Conservation (phyloP, 2,888 invertebrate genomes). For the Morinoia aosen region DNA sequence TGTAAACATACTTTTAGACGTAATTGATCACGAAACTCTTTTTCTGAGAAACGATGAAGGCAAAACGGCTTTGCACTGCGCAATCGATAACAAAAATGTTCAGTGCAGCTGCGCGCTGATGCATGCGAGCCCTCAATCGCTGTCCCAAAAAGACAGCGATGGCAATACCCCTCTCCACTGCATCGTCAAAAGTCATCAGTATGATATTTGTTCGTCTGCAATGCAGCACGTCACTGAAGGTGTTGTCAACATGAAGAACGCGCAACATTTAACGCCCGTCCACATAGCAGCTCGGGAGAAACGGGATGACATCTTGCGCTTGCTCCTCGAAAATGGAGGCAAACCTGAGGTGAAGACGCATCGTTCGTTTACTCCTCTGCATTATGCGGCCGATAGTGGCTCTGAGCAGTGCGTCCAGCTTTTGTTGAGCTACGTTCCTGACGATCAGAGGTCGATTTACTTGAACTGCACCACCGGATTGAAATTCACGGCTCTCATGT, state of each 20-base stretch:
- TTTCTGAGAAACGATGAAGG: constrained; percentile 7
- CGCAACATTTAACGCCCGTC: constrained; percentile 1
- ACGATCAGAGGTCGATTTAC: background rate
- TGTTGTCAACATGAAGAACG: background rate
- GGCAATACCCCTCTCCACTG: constrained; percentile 22
- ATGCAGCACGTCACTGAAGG: background rate
- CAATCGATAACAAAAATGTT: constrained; percentile 28
- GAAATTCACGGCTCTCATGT: constrained; percentile 27
- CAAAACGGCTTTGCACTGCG: constrained; percentile 29
- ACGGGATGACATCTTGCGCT: background rate
- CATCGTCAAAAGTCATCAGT: constrained; percentile 26
- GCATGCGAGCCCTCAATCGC: background rate
- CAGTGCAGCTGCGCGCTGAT: background rate
- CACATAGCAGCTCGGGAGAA: constrained; percentile 32
- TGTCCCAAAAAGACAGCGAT: constrained; percentile 36
- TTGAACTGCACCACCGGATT: background rate
- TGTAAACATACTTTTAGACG: background rate
- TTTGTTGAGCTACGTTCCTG: background rate
- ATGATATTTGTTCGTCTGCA: background rate
- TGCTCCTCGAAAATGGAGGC: constrained; percentile 24
- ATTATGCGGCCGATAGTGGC: constrained; percentile 25
- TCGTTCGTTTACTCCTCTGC: background rate
- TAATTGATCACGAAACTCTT: background rate
- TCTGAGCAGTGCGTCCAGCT: constrained; percentile 31
- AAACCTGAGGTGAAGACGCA: background rate